Evolutionary conservation across 92 coral and sea anemone genomes (phyloP).

Genomic region (Pocillopora meandrina): DNA sequence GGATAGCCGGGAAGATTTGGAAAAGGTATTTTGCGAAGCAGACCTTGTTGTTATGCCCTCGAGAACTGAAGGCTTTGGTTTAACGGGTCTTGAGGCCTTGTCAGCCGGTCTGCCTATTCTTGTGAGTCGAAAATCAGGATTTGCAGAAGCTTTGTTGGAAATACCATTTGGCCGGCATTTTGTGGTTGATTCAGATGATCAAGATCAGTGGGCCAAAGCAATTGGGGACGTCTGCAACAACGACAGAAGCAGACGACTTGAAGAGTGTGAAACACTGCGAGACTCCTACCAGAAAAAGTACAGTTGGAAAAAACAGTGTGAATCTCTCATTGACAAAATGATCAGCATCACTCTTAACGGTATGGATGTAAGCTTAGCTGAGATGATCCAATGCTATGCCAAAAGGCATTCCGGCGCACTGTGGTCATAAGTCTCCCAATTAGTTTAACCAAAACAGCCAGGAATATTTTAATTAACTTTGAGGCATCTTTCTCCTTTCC

Average conservation of each 20-base stretch:
- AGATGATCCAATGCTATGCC: not conserved
- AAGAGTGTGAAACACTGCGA: not conserved
- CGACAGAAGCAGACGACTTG: not conserved
- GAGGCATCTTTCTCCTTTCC: no score
- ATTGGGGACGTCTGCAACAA: not conserved
- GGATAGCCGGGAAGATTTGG: not conserved
- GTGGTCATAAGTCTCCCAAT: no score
- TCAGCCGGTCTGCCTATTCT: conserved; percentile 1
- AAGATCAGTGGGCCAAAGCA: not conserved
- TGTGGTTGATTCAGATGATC: not conserved
- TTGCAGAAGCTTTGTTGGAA: not conserved
- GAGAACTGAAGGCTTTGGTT: not conserved
- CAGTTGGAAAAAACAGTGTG: not conserved
- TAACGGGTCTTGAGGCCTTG: conserved; percentile 3
- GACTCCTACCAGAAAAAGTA: not conserved
- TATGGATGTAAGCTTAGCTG: not conserved
- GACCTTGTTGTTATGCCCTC: not conserved
- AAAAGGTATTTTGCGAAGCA: not conserved
- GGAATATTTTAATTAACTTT: no score
- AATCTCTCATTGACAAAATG: not conserved
- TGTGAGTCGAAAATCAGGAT: not conserved
- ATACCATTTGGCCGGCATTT: not conserved
- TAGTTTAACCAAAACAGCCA: no score
- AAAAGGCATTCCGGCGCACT: no score
- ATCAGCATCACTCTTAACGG: not conserved